Conservation (phyloP, 2,113 vertebrate species). For the Hemiprocne comata region DNA sequence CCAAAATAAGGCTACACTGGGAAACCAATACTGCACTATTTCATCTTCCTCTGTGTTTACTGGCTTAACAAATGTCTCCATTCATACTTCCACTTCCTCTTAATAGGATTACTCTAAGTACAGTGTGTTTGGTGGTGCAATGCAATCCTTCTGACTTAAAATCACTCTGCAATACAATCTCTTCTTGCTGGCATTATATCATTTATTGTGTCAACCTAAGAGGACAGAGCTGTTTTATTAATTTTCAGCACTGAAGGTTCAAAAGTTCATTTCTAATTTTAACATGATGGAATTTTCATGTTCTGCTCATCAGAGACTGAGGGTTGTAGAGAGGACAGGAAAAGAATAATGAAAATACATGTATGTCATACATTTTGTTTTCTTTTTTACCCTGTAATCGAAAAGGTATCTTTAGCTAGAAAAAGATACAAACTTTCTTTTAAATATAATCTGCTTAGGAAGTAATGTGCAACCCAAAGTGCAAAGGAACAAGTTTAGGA, state of each 20-base stretch:
- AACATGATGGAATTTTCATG: neutral
- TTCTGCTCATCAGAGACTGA: neutral
- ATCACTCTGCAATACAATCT: neutral
- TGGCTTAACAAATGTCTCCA: slow-evolving; percentile 9
- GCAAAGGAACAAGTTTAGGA: neutral
- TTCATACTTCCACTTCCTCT: neutral
- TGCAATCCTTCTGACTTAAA: neutral
- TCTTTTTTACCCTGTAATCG: neutral
- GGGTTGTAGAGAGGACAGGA: neutral
- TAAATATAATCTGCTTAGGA: neutral
- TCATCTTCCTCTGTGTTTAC: neutral
- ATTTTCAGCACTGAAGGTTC: neutral
- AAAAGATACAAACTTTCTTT: neutral
- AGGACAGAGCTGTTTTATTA: neutral
- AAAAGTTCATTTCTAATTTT: slow-evolving; percentile 23
- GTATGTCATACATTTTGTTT: neutral
- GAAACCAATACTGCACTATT: neutral
- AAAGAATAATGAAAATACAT: neutral
- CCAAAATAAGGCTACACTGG: neutral
- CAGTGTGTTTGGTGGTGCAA: neutral
- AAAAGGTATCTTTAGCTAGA: neutral
- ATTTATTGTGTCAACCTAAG: neutral
- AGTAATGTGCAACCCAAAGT: neutral
- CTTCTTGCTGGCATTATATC: neutral
- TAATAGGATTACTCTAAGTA: neutral